Evolutionary conservation across 2,113 vertebrate genomes (phyloP), one percentile per base, ranked within the genome.

Genomic region (Propithecus coquereli): DNA sequence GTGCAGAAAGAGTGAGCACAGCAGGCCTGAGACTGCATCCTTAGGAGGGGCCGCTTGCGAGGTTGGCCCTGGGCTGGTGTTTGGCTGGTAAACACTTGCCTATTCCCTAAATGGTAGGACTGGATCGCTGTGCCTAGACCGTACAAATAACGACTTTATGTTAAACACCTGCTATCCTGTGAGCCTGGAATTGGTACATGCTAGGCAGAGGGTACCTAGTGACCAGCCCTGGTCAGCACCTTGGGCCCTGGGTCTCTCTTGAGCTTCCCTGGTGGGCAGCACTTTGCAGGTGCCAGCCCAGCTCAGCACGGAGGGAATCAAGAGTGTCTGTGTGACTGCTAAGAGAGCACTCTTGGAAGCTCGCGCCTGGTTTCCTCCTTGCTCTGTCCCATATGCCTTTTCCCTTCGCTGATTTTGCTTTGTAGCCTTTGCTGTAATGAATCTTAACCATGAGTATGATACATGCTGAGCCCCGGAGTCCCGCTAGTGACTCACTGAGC

Each of bases 271-370:
- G 68, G n/a, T 12, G 8, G 54, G 37, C 2, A 59, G 37, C 20
- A 17, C n/a, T 22, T 30, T 65, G 40, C 4, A 18, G 34, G 4
- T 54, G 20, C 40, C 63, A 27, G 32, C 23, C 50, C 14, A 34
- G n/a, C 22, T 40, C 18, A 1, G 0, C 25, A 23, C 23, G 65
- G 84, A 37, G n/a, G 50, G 59, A 11, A 71, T 5, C 1, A 18
- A 4, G 10, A 32, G 6, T 4, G 0, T 6, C 30, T 0, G 1
- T 1, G 6, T 3, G n/a, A 47, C 11, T 40, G 23, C 17, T 6
- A 14, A 50, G 73, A 50, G 57, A 83, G 47, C 37, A 30, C 32
- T 6, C 50, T 59, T 1, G 9, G 87, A 22, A 87, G 54, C 77
- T 73, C 8, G 22, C 2, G 20, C 37, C 25, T 79, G 61, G 30